These are phyloP conservation scores for Antitype chi DNA, from an alignment of 2,888 invertebrate species.

Conservation along the genomic window DNA sequence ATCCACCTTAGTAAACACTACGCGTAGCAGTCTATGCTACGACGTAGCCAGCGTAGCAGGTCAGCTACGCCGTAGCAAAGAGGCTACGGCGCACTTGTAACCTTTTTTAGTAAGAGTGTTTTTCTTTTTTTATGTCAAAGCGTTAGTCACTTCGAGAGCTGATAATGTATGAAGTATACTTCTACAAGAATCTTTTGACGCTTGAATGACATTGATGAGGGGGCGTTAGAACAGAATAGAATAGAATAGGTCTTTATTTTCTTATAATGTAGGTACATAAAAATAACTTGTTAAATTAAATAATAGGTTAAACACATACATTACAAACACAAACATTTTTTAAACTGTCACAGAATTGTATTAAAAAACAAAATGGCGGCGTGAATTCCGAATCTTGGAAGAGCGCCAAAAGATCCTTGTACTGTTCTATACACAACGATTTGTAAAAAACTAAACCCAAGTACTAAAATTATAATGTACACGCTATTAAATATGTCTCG, in stretches of 20 bases:
- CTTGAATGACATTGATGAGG: too few species aligned
- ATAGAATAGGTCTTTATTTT: too few species aligned
- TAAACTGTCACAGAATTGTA: too few species aligned
- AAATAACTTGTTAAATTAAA: too few species aligned
- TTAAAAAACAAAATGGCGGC: neutral
- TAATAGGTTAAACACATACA: too few species aligned
- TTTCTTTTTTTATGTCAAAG: neutral
- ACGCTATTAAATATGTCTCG: too few species aligned
- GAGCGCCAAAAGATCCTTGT: neutral
- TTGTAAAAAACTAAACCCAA: neutral
- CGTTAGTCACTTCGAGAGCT: neutral
- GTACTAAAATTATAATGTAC: too few species aligned
- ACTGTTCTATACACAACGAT: neutral
- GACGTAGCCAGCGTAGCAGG: conserved; percentile 28
- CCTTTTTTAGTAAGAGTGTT: neutral
- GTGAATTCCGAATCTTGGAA: neutral
- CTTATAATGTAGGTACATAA: too few species aligned
- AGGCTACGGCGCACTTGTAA: conserved; percentile 16
- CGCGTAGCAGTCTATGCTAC: conserved; percentile 7
- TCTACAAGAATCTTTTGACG: neutral
- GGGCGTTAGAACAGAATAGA: too few species aligned
- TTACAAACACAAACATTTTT: too few species aligned
- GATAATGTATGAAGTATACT: neutral
- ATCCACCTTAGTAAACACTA: neutral
- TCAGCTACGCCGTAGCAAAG: conserved; percentile 44